phyloP scores from a whole-genome alignment of 2,888 invertebrate genomes.

The Lochmaea capreae region DNA sequence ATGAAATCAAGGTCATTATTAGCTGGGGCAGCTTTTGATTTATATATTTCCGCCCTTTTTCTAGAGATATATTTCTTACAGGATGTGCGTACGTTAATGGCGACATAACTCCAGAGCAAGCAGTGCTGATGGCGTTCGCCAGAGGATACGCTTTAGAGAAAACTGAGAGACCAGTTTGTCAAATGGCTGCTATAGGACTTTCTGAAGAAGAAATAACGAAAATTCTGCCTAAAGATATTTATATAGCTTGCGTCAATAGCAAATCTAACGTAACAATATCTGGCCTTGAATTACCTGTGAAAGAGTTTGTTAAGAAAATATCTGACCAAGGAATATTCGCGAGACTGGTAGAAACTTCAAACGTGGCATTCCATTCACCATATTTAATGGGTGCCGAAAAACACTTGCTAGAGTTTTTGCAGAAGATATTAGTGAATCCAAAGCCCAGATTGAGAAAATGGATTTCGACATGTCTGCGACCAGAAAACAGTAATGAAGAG shows the following conservation, averaged over 20 bases:
- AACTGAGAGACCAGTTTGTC: conserved; percentile 44
- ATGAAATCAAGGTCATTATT: too few species aligned
- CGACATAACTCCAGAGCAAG: conserved; percentile 71
- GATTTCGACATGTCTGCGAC: conserved; percentile 80
- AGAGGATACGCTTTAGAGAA: conserved; percentile 67
- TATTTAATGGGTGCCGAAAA: conserved; percentile 77
- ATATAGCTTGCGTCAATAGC: conserved; percentile 90
- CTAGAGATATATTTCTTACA: conserved; percentile 13
- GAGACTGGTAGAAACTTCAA: conserved; percentile 81
- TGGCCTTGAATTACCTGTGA: conserved; percentile 80
- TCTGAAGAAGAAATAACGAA: conserved; percentile 58
- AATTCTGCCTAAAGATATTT: conserved; percentile 79
- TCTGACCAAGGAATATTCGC: conserved; percentile 78
- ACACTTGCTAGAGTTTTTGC: conserved; percentile 71
- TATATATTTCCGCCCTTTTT: too few species aligned
- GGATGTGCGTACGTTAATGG: conserved; percentile 75
- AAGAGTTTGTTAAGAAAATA: conserved; percentile 74
- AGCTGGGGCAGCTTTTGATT: too few species aligned
- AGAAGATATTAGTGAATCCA: conserved; percentile 73
- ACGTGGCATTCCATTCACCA: conserved; percentile 86
- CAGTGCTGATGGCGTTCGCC: conserved; percentile 71
- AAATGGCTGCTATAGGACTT: conserved; percentile 77
- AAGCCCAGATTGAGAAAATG: conserved; percentile 79
- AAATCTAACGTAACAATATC: conserved; percentile 89
- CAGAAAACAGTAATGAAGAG: conserved; percentile 73